Evolutionary conservation across 2,888 invertebrate genomes (phyloP), one percentile per base, ranked within the genome.

Genomic region (Campaea margaritaria): DNA sequence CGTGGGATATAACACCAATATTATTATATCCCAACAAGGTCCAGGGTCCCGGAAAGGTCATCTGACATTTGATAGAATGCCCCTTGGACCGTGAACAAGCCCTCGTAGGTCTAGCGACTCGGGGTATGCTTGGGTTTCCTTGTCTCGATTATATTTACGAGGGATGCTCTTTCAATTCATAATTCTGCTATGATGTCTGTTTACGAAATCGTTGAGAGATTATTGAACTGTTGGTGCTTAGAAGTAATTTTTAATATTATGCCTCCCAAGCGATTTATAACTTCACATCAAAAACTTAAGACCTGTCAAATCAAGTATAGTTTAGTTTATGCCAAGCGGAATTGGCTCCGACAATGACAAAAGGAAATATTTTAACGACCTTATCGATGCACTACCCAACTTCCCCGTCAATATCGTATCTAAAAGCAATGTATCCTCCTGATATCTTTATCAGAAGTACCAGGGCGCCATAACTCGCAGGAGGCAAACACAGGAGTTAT

Each of bases 11-110:
- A 85, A 83, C 76, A 76, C 73, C 67, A 75, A 86, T 75, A 78
- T 21, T 75, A 78, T 21, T 5, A 21, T 21, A 21, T 2, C 75
- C 16, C 38, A 74, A 74, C 85, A 79, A 65, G 74, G 28, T 27
- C 12, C n/a, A 15, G 36, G 14, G 46, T 15, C 52, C 10, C 53
- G 48, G 49, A 59, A 60, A 61, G 60, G 60, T 56, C 60, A 74
- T 78, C 78, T 87, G 89, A 86, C 87, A 88, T 89, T 89, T 89
- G 89, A 89, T 89, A 84, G 86, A 86, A 88, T 82, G 83, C 76
- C 79, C 79, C 73, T 78, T 75, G 80, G 79, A 85, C 82, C 88
- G 85, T 87, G 86, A 85, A 86, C 73, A 74, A 78, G 73, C 73
- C 72, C 70, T 47, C 36, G 31, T 39, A 51, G 52, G 44, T 51